Evolutionary conservation across 2,888 invertebrate species (phyloP), one percentile per base, ranked within the genome.

Genomic region (Aphidoletes aphidimyza): DNA sequence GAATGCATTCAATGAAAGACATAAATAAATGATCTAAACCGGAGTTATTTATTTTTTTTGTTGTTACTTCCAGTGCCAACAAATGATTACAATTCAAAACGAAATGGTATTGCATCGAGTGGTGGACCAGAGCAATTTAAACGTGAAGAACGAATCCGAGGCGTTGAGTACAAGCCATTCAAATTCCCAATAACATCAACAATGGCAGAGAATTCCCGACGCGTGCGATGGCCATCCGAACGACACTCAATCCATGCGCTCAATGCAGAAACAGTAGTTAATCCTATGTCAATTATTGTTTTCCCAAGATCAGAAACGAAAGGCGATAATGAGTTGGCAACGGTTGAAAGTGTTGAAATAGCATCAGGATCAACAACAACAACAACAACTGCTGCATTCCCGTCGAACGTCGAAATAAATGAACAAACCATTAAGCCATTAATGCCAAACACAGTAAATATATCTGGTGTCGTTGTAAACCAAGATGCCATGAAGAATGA

Each of bases 201-300:
- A n/a, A n/a, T n/a, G n/a, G n/a, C n/a, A n/a, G 81, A 81, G 19
- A n/a, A 37, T 30, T 81, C 37, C 19, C 81, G 81, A 26, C 37
- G 22, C 6, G n/a, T 81, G n/a, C 81, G 81, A n/a, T 81, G 81
- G 81, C 81, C 81, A 37, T n/a, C 81, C n/a, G 81, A 81, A 37
- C 81, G 37, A 37, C 37, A 30, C 37, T 36, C 81, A 30, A 22
- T n/a, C 2, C 19, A 81, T 37, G 81, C 19, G 37, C 36, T 81
- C 37, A 39, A 37, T 37, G 19, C 81, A 1, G 37, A 37, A n/a
- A 2, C 81, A n/a, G 19, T 3, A 17, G 81, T 54, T 47, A 78
- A 78, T 36, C 34, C 36, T 36, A 36, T 36, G 22, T 37, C 37
- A 6, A 81, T 37, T 37, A 22, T 81, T 37, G 11, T 36, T n/a